Conservation (phyloP, 1,140 invertebrate genomes). For the Thalassaphorura encarpata region DNA sequence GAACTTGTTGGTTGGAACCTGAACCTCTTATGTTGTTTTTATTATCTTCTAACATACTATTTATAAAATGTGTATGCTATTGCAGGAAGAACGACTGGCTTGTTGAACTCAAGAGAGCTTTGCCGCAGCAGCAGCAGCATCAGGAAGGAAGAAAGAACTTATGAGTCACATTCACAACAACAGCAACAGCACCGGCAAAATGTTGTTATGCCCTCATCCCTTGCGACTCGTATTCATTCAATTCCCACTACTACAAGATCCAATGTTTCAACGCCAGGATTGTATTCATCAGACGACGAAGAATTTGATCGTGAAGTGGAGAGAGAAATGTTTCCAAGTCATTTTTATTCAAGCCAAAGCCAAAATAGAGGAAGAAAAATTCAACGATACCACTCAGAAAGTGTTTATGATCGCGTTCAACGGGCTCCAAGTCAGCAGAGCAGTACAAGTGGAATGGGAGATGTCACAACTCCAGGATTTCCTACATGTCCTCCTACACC, state of each 20-base stretch:
- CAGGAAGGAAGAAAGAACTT: no score
- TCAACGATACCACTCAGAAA: constrained; percentile 22
- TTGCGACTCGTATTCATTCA: background rate
- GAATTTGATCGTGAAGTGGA: constrained; percentile 25
- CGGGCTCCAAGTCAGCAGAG: constrained; percentile 22
- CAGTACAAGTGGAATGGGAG: background rate
- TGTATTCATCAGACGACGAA: constrained; percentile 26
- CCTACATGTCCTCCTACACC: constrained; percentile 30
- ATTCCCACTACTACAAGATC: background rate
- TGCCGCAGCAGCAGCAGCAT: constrained; percentile 10
- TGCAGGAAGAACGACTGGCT: constrained; percentile 21
- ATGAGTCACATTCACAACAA: background rate
- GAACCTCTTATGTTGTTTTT: no score
- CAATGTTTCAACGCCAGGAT: constrained; percentile 13
- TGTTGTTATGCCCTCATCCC: background rate
- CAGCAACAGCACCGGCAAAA: background rate
- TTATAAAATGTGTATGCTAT: no score
- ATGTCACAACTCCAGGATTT: constrained; percentile 16
- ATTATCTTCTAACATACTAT: no score
- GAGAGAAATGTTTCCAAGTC: constrained; percentile 8
- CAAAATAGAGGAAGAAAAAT: constrained; percentile 11
- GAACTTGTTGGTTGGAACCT: no score
- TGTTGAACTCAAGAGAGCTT: constrained; percentile 22
- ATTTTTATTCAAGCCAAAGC: background rate
- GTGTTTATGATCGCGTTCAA: constrained; percentile 13